Base-by-base conservation (phyloP, 2,888 invertebrate species). In the Erebia ligea region DNA sequence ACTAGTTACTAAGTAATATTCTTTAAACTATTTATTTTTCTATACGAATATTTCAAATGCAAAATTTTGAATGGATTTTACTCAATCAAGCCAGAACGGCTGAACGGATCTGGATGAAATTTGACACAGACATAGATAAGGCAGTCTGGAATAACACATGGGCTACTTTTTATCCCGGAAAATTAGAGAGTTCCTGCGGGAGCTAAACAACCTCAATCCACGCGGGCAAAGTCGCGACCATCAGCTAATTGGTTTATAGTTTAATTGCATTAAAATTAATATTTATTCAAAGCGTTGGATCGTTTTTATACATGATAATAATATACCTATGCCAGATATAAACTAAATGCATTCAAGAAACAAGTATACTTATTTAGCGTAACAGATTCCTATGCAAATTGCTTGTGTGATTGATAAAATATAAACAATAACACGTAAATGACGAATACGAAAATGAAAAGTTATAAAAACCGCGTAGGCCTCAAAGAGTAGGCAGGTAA, bases 321-420 rank as follows among this genome's bases (percentile, higher is more conserved):
- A n/a, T n/a, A n/a, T n/a, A n/a, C n/a, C n/a, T n/a, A n/a, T n/a
- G n/a, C n/a, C 25, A 62, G 17, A 62, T 42, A 42, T 15, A 42
- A 34, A n/a, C 10, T 50, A 56, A 71, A 69, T 62, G 4, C 57
- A 67, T 67, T 21, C 59, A 70, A 42, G 61, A 57, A 69, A 59
- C 57, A 42, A 62, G 54, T 59, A 25, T 61, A 63, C 48, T 68
- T 50, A 62, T 21, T 48, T 64, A 65, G 57, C 73, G 67, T 73
- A 71, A 72, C 73, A 57, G 73, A 75, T 74, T 75, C 57, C 58
- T 68, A 72, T 72, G 68, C 72, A 74, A 76, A 76, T 77, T 71
- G 66, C 67, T 71, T 73, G 62, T 56, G 66, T 69, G 54, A 63
- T 50, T 54, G 52, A 34, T 34, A 21, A 1, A 1, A 52, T 56